Evolutionary conservation across 30 jellyfish, hydroid and myxozoan genomes (phyloP), one percentile per base, ranked within the genome.

Genomic region (Cassiopea xamachana): DNA sequence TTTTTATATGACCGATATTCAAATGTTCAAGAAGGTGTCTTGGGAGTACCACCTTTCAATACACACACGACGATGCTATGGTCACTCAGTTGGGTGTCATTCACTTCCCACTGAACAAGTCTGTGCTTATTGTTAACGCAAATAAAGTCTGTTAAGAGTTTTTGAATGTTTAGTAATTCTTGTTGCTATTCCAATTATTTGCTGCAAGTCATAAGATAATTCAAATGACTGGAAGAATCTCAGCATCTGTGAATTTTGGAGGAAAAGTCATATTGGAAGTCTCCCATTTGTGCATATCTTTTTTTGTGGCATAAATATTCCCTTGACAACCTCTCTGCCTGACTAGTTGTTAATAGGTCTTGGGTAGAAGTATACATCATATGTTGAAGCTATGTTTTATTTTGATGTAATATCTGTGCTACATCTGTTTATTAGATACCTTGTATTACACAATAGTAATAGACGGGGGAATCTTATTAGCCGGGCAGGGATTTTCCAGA

Each of bases 51-150:
- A 12, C 97, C 92, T 90, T 90, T 90, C 92, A 90, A 51, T 46
- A 90, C 92, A 50, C 97, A 90, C 9, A 73, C 89, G 62, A 89
- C 89, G 92, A 80, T 89, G 91, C 88, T 81, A 87, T 89, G 96
- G 92, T 71, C 92, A 89, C 96, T 80, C 88, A 89, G 60, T 83
- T 72, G 88, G 87, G 92, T 73, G 73, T 89, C 89, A 89, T 17
- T 69, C 77, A 81, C 96, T 69, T 81, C 88, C 87, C 88, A 73
- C 80, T 89, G 96, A 89, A 89, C 92, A 71, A 89, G 83, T 73
- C 88, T 80, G 88, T 89, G 96, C 61, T 89, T 81, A 60, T 80
- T 89, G 96, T 89, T 89, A 58, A 89, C 85, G 69, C 70, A 76
- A 76, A 76, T 73, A 18, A 1, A 73, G 81, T 73, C 81, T 73